These are phyloP conservation scores for Andricus curvator DNA, from an alignment of 2,888 invertebrate species.

Conservation along the genomic window DNA sequence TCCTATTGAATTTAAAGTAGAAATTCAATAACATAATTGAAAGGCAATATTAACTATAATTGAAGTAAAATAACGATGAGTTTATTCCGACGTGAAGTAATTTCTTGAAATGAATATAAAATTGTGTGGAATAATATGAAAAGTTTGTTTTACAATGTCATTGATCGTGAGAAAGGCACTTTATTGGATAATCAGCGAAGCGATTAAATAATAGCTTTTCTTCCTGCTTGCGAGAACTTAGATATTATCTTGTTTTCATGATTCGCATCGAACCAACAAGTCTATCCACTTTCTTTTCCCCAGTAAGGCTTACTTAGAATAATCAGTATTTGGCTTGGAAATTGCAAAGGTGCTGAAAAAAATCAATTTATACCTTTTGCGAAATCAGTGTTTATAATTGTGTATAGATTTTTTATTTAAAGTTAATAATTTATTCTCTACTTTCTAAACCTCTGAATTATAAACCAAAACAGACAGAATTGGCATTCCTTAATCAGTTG, in stretches of 20 bases:
- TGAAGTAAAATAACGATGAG: background rate
- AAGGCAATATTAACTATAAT: background rate
- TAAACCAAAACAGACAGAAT: background rate
- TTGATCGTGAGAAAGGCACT: conserved; percentile 19
- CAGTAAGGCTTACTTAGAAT: conserved; percentile 6
- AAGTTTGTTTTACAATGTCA: background rate
- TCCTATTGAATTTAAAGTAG: background rate
- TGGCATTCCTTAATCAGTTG: background rate
- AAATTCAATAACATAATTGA: background rate
- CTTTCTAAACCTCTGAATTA: background rate
- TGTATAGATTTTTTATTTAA: background rate
- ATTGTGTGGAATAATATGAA: conserved; percentile 1
- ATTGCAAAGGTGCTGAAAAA: background rate
- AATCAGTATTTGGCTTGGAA: conserved; percentile 9
- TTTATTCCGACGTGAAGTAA: background rate
- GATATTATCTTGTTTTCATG: conserved; percentile 33
- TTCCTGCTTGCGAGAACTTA: conserved; percentile 24
- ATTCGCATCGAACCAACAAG: conserved; percentile 13
- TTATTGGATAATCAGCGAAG: conserved; percentile 34
- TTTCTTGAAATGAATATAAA: background rate
- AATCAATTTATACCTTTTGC: background rate
- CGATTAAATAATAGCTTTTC: conserved; percentile 37
- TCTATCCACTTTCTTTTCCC: conserved; percentile 16
- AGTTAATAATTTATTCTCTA: background rate
- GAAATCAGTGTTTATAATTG: background rate